Conservation (phyloP, 2,797 vertebrate genomes). For the Decapterus maruadsi region DNA sequence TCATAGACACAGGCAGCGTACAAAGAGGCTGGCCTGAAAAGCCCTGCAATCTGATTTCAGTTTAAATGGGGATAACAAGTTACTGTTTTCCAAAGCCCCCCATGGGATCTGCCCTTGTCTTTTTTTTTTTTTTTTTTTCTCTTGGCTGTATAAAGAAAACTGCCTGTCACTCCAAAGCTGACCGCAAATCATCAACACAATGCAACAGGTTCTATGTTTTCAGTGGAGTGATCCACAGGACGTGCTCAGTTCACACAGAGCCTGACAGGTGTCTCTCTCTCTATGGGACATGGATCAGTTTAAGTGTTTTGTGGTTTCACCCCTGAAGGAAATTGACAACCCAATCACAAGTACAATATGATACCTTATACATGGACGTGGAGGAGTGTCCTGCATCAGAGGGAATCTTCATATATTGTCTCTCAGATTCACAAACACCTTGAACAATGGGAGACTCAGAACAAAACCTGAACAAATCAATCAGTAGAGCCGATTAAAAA, state of each 20-base stretch:
- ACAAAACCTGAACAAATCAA: not conserved
- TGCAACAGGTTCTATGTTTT: slow-evolving; percentile 71
- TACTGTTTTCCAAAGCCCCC: slow-evolving; percentile 60
- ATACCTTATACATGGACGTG: slow-evolving; percentile 46
- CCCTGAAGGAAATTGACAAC: slow-evolving; percentile 58
- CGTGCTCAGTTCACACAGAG: slow-evolving; percentile 51
- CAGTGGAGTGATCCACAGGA: slow-evolving; percentile 48
- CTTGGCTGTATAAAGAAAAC: slow-evolving; percentile 56
- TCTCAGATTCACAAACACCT: slow-evolving; percentile 18
- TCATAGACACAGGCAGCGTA: slow-evolving; percentile 63
- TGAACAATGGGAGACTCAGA: not conserved
- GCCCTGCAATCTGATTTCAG: slow-evolving; percentile 74
- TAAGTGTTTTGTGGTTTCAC: slow-evolving; percentile 67
- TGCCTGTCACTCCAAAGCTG: slow-evolving; percentile 63
- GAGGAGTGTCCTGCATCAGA: slow-evolving; percentile 25
- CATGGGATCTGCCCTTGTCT: slow-evolving; percentile 40
- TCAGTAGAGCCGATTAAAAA: not conserved
- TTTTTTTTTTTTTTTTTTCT: slow-evolving; percentile 42
- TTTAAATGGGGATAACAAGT: slow-evolving; percentile 78
- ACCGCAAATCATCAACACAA: slow-evolving; percentile 66
- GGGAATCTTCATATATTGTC: not conserved
- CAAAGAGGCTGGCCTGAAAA: slow-evolving; percentile 73
- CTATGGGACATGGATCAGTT: slow-evolving; percentile 55
- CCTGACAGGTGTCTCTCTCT: slow-evolving; percentile 63
- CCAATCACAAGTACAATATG: slow-evolving; percentile 37